Percentiles rank a stretch among this genome's conserved stretches.
Evolutionary conservation across 2,797 vertebrate species (phyloP).

Genomic region (Arctocebus calabarensis): DNA sequence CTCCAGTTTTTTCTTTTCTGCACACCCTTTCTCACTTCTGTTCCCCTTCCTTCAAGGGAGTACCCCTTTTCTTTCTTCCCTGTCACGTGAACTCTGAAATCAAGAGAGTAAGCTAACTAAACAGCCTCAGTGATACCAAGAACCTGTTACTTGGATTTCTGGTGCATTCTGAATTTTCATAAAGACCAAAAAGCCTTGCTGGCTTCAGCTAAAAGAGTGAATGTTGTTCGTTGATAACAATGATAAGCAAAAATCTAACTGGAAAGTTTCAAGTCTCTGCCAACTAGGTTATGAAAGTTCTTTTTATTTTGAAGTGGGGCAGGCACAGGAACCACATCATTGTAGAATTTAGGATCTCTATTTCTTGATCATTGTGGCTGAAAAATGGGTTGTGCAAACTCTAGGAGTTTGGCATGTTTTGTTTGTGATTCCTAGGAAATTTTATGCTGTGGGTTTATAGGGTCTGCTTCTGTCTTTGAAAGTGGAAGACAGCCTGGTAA

Average conservation of each 20-base stretch:
- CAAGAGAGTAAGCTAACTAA: not conserved
- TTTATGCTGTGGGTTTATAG: not conserved
- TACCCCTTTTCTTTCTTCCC: not conserved
- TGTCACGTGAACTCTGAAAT: not conserved
- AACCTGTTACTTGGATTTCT: not conserved
- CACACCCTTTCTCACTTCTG: not conserved
- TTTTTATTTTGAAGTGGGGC: constrained; percentile 32
- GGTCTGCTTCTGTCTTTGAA: constrained; percentile 27
- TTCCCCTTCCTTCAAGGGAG: not conserved
- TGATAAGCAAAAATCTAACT: constrained; percentile 36
- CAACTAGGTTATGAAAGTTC: constrained; percentile 25
- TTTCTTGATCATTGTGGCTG: constrained; percentile 29
- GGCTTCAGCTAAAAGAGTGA: constrained; percentile 24
- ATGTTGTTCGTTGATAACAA: constrained; percentile 13
- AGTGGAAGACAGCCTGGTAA: not conserved
- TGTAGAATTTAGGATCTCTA: not conserved
- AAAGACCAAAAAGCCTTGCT: constrained; percentile 6
- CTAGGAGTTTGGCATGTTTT: not conserved
- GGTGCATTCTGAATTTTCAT: constrained; percentile 22
- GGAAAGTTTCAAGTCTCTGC: constrained; percentile 50
- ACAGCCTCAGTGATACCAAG: not conserved
- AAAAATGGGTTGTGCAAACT: not conserved
- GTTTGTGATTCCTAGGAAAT: not conserved
- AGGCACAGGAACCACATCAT: not conserved
- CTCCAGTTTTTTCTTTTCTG: constrained; percentile 18